Evolutionary conservation across 35 echinoderm and acorn worm genomes (phyloP), one percentile per base, ranked within the genome.

Genomic region (Stichopus chloronotus): DNA sequence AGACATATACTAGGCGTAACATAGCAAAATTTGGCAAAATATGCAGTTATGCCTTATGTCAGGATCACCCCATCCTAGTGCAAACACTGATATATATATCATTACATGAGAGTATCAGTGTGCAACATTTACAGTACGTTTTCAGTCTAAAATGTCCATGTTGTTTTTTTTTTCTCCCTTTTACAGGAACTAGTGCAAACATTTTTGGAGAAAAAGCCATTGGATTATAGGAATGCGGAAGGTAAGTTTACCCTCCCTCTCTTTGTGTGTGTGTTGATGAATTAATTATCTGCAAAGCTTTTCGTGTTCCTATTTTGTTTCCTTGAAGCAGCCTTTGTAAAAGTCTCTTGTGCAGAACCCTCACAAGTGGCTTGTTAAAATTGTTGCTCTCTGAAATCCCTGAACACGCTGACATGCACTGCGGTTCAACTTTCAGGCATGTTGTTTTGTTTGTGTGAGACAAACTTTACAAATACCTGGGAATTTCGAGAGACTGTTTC

Each of bases 141-240:
- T 43, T 3, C 30, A 43, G 30, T 43, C 30, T 43, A 43, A 43
- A 43, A 43, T 43, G 30, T 43, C 30, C 30, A 43, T 43, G 30
- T 43, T 43, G 30, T 43, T 43, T 43, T 85, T 85, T 4, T 23
- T 8, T 85, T 85, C 22, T 85, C 13, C 4, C n/a, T n/a, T n/a
- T 25, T 59, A 20, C 82, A 85, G 82, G 82, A 85, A 58, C 82
- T 85, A 8, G 7, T 85, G 57, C 54, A 53, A 55, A 58, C 82
- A 16, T 85, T 85, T 23, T 23, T 85, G 82, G 82, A 85, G 20
- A 85, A 85, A 53, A 85, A 85, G 82, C 58, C 82, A 11, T 85
- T 56, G 82, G 56, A 85, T 58, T n/a, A 83, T 83, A 57, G 30
- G 80, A 54, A 53, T 13, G 11, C 55, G 52, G 56, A 55, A 56